These are phyloP conservation scores for Pelvicachromis taeniatus DNA, from an alignment of 2,113 vertebrate species.

Conservation along the genomic window DNA sequence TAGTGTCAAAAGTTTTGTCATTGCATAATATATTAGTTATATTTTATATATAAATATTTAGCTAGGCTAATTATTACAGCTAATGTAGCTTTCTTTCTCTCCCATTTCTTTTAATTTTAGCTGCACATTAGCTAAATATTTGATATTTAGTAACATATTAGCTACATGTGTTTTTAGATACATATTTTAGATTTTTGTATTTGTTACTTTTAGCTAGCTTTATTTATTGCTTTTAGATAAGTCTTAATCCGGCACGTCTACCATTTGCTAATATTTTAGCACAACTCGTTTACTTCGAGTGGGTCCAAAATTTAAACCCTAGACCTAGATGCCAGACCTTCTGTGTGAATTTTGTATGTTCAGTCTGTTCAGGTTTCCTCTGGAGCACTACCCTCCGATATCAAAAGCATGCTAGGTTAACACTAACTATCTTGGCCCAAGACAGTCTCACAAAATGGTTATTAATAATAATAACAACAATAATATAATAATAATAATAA, in stretches of 20 bases:
- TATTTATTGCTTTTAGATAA: background rate
- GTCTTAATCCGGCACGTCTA: background rate
- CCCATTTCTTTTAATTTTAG: background rate
- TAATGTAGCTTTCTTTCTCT: background rate
- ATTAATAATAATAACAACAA: too few relatives aligned
- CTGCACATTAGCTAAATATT: background rate
- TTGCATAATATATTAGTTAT: background rate
- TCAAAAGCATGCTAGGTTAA: background rate
- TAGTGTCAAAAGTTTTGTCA: background rate
- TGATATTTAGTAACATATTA: background rate
- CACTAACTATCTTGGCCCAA: background rate
- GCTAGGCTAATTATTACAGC: background rate
- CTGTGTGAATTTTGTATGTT: background rate
- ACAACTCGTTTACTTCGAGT: background rate
- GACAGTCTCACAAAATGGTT: background rate
- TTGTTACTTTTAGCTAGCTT: background rate
- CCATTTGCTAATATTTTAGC: background rate
- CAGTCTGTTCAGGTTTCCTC: background rate
- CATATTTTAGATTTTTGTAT: background rate
- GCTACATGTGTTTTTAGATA: background rate
- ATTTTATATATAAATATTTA: background rate
- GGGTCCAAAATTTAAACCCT: background rate
- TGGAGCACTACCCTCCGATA: background rate
- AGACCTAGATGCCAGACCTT: background rate
- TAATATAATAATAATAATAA: too few relatives aligned